Conservation (phyloP, 1,140 invertebrate species). For the Zaprionus lachaisei region DNA sequence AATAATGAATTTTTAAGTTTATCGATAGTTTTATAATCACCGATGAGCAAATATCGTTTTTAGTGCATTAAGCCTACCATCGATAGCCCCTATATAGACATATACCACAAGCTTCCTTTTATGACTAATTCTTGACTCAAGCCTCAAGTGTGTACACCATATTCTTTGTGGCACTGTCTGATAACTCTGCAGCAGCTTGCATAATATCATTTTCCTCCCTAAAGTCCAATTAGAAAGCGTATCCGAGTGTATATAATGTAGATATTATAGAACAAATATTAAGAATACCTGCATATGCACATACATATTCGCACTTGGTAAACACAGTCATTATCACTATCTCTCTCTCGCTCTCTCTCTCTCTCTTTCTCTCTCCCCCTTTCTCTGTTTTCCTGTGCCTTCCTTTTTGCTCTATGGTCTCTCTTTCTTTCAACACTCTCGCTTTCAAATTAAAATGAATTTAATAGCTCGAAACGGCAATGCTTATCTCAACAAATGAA, state of each 20-base stretch:
- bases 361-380: too few relatives aligned
- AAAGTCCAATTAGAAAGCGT: slow-evolving; percentile 14
- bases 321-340: slow-evolving; percentile 22
- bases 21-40: not conserved
- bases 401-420: not conserved
- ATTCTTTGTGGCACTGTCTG: slow-evolving; percentile 17
- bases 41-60: not conserved
- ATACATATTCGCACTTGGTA: slow-evolving; percentile 15
- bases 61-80: not conserved
- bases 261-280: slow-evolving; percentile 16
- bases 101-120: too few relatives aligned
- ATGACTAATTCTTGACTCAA: not conserved
- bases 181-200: slow-evolving; percentile 12
- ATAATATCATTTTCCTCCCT: not conserved
- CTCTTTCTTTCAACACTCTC: slow-evolving; percentile 30
- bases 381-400: not conserved
- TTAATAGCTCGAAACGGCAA: slow-evolving; percentile 37
- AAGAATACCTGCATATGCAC: slow-evolving; percentile 8
- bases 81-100: not conserved
- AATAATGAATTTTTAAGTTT: not conserved
- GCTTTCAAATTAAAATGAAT: slow-evolving; percentile 56
- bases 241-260: not conserved
- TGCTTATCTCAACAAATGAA: slow-evolving; percentile 51
- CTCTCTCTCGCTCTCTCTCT: not conserved
- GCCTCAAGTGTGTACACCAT: not conserved